Base-by-base conservation (phyloP, 2,797 vertebrate genomes). In the Myioborus melanocephalus region DNA sequence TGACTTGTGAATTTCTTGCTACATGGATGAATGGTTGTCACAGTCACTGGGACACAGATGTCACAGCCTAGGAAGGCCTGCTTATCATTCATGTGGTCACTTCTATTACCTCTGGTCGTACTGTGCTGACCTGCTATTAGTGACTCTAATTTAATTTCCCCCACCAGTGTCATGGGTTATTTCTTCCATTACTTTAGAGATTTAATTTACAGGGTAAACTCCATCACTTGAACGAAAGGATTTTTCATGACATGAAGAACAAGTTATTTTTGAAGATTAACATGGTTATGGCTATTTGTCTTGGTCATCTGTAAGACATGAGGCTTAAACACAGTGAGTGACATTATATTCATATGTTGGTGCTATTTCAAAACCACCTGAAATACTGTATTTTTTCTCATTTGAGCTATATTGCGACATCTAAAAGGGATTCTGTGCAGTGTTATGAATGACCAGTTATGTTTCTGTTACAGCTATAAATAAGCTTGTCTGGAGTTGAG, bases 81-180 rank as follows among this genome's bases (percentile, higher is more conserved):
- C 95, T 97, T 98, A 97, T 97, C 97, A 97, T 97, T 98, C 97
- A 96, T 96, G 90, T 96, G 97, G 98, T 97, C 97, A 97, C 96
- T 97, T 98, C 98, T 93, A 98, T 98, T 98, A 98, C 97, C 90
- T 97, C 96, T 97, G 87, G 93, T 97, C 19, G 39, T 95, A 90
- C 78, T 41, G 66, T 69, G 91, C 75, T 98, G 98, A 98, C 97
- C 98, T 96, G 93, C 97, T 97, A 97, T 98, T 98, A 98, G 96
- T 96, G 95, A 94, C 96, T 98, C 94, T 98, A 98, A 98, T 98
- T 98, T 98, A 98, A 98, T 98, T 98, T 98, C 95, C 94, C 90
- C 87, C 87, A 83, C 94, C 66, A 94, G 95, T 97, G 96, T 98
- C 98, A 98, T 96, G 96, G 97, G 97, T 98, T 98, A 98, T 97